These are phyloP conservation scores for Azemiops feae DNA, from an alignment of 2,113 vertebrate genomes.

Conservation along the genomic window DNA sequence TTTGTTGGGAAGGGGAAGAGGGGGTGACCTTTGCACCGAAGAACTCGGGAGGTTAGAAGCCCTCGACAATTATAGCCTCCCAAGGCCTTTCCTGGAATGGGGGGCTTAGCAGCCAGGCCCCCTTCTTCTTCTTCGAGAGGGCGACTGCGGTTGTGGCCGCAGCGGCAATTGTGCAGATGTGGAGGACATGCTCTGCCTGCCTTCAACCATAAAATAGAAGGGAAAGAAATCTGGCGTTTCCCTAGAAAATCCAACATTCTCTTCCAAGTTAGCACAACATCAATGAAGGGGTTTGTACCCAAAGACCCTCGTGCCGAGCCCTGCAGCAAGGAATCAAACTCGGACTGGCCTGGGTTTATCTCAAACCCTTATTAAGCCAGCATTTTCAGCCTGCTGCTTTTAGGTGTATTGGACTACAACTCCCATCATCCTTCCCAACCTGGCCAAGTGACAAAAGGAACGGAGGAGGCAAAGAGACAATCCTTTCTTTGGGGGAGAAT, in stretches of 20 bases:
- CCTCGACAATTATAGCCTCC: constrained; percentile 55
- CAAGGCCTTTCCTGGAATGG: constrained; percentile 48
- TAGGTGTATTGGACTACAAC: background rate
- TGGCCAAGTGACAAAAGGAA: no score
- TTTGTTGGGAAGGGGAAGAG: constrained; percentile 70
- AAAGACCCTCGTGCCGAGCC: background rate
- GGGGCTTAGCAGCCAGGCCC: background rate
- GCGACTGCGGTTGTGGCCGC: no score
- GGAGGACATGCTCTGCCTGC: background rate
- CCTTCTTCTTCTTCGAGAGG: background rate
- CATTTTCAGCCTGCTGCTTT: no score
- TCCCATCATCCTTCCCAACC: background rate
- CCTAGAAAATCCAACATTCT: background rate
- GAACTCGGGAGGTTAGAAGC: constrained; percentile 59
- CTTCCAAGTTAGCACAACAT: background rate
- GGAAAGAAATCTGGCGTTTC: background rate
- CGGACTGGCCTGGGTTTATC: background rate
- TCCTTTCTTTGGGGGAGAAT: no score
- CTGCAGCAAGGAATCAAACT: background rate
- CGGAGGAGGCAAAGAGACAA: no score
- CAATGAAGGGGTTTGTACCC: background rate
- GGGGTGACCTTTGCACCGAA: constrained; percentile 75
- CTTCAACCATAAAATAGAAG: background rate
- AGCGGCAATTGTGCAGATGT: background rate
- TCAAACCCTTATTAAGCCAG: background rate